Conservation (phyloP, 2,113 vertebrate species). For the Pleuronectes platessa region DNA sequence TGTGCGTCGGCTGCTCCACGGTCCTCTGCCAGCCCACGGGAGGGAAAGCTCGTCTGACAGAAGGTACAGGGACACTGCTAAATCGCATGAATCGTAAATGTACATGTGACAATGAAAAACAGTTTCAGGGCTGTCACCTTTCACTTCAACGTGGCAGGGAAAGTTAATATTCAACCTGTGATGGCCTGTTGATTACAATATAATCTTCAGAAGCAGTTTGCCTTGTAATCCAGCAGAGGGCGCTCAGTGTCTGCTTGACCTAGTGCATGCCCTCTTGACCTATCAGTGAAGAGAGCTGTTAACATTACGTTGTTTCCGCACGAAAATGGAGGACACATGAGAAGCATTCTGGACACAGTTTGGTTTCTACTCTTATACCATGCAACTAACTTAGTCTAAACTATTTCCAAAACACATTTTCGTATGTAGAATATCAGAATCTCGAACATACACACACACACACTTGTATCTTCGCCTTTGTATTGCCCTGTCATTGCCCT, state of each 20-base stretch:
- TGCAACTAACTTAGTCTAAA: too few species aligned
- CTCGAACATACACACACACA: background rate
- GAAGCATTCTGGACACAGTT: too few species aligned
- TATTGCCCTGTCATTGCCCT: constrained; percentile 70
- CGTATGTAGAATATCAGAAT: too few species aligned
- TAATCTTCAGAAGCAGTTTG: background rate
- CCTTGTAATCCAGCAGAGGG: background rate
- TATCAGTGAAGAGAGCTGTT: too few species aligned
- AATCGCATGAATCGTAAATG: too few species aligned
- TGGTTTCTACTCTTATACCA: too few species aligned
- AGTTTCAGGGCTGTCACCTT: too few species aligned
- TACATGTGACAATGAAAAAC: too few species aligned
- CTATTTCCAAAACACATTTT: too few species aligned
- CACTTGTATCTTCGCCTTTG: constrained; percentile 58
- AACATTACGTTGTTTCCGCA: too few species aligned
- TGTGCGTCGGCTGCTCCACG: constrained; percentile 83
- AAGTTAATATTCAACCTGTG: background rate
- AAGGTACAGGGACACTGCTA: constrained; percentile 68
- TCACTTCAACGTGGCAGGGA: too few species aligned
- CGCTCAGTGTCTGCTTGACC: background rate
- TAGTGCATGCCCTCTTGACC: background rate
- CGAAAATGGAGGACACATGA: too few species aligned
- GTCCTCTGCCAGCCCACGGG: constrained; percentile 83
- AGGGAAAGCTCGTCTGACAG: constrained; percentile 83
- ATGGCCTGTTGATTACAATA: background rate